These are phyloP conservation scores for Agriopis marginaria DNA, from an alignment of 2,888 invertebrate genomes.

Conservation along the genomic window DNA sequence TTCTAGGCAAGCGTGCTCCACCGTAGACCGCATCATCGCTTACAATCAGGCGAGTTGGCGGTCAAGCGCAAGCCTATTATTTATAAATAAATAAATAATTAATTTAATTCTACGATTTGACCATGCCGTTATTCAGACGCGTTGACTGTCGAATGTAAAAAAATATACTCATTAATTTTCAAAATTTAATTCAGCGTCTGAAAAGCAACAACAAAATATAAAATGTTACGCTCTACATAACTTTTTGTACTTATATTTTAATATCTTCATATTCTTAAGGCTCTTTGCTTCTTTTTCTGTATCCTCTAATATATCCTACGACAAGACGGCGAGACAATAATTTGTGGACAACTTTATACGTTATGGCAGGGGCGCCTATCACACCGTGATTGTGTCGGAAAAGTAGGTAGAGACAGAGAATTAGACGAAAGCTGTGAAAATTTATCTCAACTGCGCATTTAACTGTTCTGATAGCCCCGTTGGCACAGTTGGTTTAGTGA, in stretches of 20 bases:
- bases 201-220: not conserved
- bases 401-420: not conserved
- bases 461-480: too few species aligned
- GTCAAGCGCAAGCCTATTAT: too few species aligned
- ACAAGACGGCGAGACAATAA: slow-evolving; percentile 32
- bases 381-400: slow-evolving; percentile 12
- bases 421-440: too few species aligned
- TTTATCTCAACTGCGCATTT: too few species aligned
- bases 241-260: slow-evolving; percentile 1
- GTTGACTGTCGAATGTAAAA: not conserved
- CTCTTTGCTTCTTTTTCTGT: slow-evolving; percentile 5
- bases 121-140: not conserved
- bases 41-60: too few species aligned
- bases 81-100: too few species aligned
- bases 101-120: too few species aligned
- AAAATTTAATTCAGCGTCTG: not conserved
- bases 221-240: not conserved
- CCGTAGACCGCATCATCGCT: too few species aligned
- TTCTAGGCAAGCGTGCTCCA: too few species aligned
- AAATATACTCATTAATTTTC: not conserved
- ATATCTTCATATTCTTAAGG: slow-evolving; percentile 11
- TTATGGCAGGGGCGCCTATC: slow-evolving; percentile 12
- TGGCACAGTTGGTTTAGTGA: too few species aligned
- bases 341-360: slow-evolving; percentile 29
- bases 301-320: slow-evolving; percentile 24